Conservation (phyloP, 2,113 vertebrate genomes). For the Catharus fuscescens region DNA sequence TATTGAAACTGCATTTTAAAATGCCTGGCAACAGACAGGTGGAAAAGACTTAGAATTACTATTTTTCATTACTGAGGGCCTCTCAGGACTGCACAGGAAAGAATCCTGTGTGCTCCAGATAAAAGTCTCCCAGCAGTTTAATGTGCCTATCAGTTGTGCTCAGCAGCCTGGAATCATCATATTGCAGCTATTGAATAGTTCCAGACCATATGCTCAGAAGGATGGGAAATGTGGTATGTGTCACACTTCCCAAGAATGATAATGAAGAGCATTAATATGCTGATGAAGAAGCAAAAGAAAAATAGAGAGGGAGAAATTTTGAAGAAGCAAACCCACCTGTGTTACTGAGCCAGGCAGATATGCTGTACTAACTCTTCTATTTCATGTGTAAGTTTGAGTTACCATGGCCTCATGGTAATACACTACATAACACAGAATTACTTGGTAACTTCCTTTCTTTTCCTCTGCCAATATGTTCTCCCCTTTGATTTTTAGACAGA, state of each 20-base stretch:
- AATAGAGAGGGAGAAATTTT: background rate
- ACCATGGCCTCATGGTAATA: background rate
- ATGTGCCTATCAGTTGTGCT: conserved; percentile 72
- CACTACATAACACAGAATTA: background rate
- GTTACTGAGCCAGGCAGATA: background rate
- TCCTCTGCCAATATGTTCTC: background rate
- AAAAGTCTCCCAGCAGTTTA: conserved; percentile 72
- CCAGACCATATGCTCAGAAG: conserved; percentile 66
- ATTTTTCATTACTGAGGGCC: conserved; percentile 67
- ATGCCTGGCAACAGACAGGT: conserved; percentile 64
- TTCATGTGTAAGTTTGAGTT: background rate
- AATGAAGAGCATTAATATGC: conserved; percentile 60
- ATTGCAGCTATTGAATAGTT: conserved; percentile 66
- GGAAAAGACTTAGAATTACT: conserved; percentile 63
- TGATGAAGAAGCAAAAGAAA: conserved; percentile 22
- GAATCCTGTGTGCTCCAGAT: conserved; percentile 65
- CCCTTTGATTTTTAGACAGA: background rate
- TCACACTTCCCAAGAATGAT: conserved; percentile 49
- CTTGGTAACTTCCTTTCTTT: background rate
- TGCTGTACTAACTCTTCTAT: background rate
- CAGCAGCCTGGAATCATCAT: conserved; percentile 64
- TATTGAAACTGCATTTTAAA: conserved; percentile 57
- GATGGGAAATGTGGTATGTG: conserved; percentile 48
- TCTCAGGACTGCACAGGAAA: conserved; percentile 60
- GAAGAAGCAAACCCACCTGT: background rate